These are phyloP conservation scores for Melieria picta DNA, from an alignment of 2,888 invertebrate species.

Conservation along the genomic window DNA sequence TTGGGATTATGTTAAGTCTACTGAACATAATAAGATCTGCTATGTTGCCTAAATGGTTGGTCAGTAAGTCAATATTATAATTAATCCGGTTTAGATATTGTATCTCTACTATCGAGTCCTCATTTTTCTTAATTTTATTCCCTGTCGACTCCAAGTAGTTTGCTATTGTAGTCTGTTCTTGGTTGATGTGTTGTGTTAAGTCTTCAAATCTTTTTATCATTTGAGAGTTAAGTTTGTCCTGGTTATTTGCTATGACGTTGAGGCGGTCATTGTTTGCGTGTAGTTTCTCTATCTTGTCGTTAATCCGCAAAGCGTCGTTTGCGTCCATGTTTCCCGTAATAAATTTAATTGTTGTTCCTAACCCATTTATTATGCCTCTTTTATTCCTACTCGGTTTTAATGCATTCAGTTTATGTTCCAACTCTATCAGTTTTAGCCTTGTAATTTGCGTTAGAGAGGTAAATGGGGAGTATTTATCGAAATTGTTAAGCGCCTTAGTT, in stretches of 20 bases:
- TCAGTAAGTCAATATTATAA: slow-evolving; percentile 38
- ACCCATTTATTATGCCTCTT: too few species aligned
- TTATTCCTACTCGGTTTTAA: too few species aligned
- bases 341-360: too few species aligned
- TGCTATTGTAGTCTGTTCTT: slow-evolving; percentile 27
- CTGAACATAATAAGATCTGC: slow-evolving; percentile 39
- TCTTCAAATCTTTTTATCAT: slow-evolving; percentile 35
- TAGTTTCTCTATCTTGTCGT: too few species aligned
- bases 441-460: too few species aligned
- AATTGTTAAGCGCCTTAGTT: too few species aligned
- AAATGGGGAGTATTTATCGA: too few species aligned
- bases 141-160: slow-evolving; percentile 1
- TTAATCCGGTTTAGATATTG: slow-evolving; percentile 32
- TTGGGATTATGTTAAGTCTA: slow-evolving; percentile 39
- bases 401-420: too few species aligned
- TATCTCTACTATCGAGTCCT: slow-evolving; percentile 17
- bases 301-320: too few species aligned
- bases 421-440: too few species aligned
- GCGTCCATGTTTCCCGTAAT: too few species aligned
- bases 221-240: slow-evolving; percentile 29
- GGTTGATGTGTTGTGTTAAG: slow-evolving; percentile 35
- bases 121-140: slow-evolving; percentile 10
- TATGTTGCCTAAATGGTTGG: slow-evolving; percentile 29
- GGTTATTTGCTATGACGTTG: slow-evolving; percentile 9
- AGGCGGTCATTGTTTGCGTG: neutral